Evolutionary conservation across 1,140 invertebrate genomes (phyloP), one percentile per base, ranked within the genome.

Genomic region (Leguminivora glycinivorella): DNA sequence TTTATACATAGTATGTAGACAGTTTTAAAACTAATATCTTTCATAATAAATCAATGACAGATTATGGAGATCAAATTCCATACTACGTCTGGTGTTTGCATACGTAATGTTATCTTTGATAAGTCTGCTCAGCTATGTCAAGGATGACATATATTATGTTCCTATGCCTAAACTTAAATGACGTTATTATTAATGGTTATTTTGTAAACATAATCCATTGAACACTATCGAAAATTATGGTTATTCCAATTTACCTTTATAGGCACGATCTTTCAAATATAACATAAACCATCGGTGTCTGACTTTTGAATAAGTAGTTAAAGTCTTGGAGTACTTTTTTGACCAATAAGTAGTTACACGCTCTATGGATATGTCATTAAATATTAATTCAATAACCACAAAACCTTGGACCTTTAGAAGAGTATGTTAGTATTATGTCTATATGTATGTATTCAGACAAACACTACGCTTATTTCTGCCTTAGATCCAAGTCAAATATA

Each of bases 11-110:
- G n/a, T 52, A 43, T 17, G 7, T 17, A 22, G 19, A 22, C 7
- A 22, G 47, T 52, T 52, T 22, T 9, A 19, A 52, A 52, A 52
- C 17, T 4, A 52, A 19, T 52, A 52, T 52, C 47, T 19, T 52
- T 22, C 47, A 52, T 52, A 52, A 22, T 22, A 22, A 52, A 52
- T 52, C 47, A 52, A 52, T 22, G 47, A 52, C 47, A 52, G 17
- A 19, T 52, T 52, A 19, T 9, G 2, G 47, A 52, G 47, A 52
- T 52, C 47, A 52, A 52, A 52, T 52, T 52, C 47, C 47, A 7
- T 19, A 17, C 43, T 47, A 52, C 47, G 6, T 52, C 19, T 52
- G 19, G 47, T 22, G 43, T 7, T 52, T 52, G 22, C 47, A 17
- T 52, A 22, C 19, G 17, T 22, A 52, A 52, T 19, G 17, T 52